Conservation (phyloP, 2,113 vertebrate species). For the Macquaria ambigua region DNA sequence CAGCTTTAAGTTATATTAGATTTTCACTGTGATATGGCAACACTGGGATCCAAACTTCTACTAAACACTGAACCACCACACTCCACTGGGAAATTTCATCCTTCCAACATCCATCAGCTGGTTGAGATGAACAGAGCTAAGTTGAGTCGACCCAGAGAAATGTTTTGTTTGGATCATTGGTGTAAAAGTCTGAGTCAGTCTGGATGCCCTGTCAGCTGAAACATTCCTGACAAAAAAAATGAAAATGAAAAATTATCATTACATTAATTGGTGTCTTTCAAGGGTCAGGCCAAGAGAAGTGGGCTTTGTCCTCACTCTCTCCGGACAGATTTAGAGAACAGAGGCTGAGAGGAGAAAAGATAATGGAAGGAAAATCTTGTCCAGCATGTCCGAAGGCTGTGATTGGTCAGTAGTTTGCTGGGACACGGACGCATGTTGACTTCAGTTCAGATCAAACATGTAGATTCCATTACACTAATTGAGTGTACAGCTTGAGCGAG, state of each 20-base stretch:
- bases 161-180: not conserved
- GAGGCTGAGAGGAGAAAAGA: not conserved
- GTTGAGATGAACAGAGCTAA: not conserved
- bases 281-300: not conserved
- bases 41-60: not conserved
- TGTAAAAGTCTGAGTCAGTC: not conserved
- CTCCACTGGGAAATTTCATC: not conserved
- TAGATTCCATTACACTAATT: slow-evolving; percentile 16
- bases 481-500: not conserved
- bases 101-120: not conserved
- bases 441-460: not conserved
- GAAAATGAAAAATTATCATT: not conserved
- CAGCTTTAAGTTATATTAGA: not conserved
- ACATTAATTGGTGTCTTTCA: not conserved
- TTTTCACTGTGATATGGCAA: too few species aligned
- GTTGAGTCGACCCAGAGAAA: not conserved
- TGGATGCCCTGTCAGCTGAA: not conserved
- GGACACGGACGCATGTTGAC: not conserved
- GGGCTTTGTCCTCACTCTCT: not conserved
- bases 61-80: not conserved
- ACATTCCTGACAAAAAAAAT: not conserved
- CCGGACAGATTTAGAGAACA: not conserved
- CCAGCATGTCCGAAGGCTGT: not conserved
- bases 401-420: slow-evolving; percentile 3
- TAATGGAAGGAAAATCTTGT: not conserved